These are phyloP conservation scores for Steatornis caripensis DNA, from an alignment of 2,113 vertebrate species.

Conservation along the genomic window DNA sequence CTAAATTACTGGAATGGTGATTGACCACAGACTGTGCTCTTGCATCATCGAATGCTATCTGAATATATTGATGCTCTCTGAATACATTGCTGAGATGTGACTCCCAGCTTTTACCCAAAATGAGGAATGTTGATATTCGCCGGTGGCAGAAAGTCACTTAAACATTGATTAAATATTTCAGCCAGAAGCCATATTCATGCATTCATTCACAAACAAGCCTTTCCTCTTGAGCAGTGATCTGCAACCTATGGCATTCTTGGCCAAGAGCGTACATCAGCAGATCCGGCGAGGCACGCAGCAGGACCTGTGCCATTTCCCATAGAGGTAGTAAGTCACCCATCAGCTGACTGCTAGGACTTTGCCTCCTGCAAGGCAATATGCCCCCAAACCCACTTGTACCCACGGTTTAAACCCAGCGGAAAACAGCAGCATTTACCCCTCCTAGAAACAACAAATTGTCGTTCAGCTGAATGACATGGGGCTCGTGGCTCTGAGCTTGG, in stretches of 20 bases:
- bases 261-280: not conserved
- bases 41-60: not conserved
- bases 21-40: constrained; percentile 27
- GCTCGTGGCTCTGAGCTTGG: not conserved
- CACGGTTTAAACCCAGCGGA: not conserved
- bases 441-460: not conserved
- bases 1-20: constrained; percentile 15
- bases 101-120: constrained; percentile 9
- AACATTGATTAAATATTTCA: constrained; percentile 38
- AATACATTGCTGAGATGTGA: not conserved
- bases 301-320: not conserved
- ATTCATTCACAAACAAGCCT: not conserved
- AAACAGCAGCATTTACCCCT: not conserved
- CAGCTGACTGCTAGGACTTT: not conserved
- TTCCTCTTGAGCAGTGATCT: constrained; percentile 13
- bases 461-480: not conserved
- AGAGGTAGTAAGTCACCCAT: not conserved
- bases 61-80: not conserved
- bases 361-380: not conserved
- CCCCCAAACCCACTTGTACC: not conserved
- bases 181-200: constrained; percentile 5
- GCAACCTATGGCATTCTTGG: not conserved
- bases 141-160: constrained; percentile 27
- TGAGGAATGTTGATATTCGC: constrained; percentile 2
- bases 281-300: not conserved